Percentiles rank a stretch among this genome's conserved stretches.
Conservation (phyloP, 2,113 vertebrate species). For the Malurus elegans region DNA sequence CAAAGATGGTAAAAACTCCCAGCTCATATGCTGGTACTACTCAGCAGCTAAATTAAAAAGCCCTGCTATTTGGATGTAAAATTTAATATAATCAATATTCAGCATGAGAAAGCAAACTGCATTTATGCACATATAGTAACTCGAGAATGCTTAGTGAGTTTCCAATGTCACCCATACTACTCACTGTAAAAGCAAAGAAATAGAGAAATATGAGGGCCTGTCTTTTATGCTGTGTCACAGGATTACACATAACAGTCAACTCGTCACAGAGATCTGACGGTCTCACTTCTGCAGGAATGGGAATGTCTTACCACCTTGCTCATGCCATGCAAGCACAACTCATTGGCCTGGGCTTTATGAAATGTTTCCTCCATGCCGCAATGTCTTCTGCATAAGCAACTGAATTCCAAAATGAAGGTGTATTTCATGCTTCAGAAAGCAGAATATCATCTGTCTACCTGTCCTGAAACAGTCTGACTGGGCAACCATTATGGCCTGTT, state of each 20-base stretch:
- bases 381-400: not conserved
- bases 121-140: accelerated
- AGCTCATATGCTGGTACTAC: not conserved
- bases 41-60: not conserved
- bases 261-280: not conserved
- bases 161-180: not conserved
- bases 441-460: not conserved
- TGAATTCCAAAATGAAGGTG: not conserved
- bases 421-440: not conserved
- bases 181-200: not conserved
- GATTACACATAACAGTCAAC: not conserved
- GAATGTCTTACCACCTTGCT: not conserved
- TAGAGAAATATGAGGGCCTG: not conserved
- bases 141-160: not conserved
- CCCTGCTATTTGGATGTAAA: not conserved
- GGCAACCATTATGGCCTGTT: not conserved
- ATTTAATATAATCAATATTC: not conserved
- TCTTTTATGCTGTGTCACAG: not conserved
- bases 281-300: not conserved
- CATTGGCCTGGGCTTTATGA: not conserved
- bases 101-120: not conserved
- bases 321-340: not conserved
- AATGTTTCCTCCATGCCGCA: not conserved
- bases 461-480: not conserved
- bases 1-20: not conserved